Evolutionary conservation across 30 jellyfish, hydroid and myxozoan genomes (phyloP).

Genomic region (Aurelia coerulea): DNA sequence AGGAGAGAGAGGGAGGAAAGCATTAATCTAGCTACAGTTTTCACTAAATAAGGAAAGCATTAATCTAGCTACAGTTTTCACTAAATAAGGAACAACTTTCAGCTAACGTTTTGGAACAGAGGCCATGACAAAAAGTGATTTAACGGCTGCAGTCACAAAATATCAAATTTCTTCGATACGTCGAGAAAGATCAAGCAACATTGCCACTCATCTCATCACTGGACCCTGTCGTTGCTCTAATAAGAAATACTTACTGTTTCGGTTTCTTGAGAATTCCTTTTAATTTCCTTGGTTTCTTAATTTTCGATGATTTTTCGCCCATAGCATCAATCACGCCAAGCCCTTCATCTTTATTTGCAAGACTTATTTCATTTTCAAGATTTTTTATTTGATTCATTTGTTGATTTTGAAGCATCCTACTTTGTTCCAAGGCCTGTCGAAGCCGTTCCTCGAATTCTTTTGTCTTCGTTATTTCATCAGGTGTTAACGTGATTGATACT

Average conservation of each 20-base stretch:
- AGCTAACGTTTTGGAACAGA: no score
- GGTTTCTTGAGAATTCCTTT: slow-evolving; percentile 98
- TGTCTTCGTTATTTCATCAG: slow-evolving; percentile 87
- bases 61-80: no score
- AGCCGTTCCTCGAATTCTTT: slow-evolving; percentile 89
- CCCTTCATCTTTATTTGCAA: slow-evolving; percentile 48
- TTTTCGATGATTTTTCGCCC: slow-evolving; percentile 42
- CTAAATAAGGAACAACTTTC: no score
- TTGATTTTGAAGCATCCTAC: slow-evolving; percentile 75
- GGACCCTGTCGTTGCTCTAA: no score
- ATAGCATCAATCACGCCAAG: slow-evolving; percentile 54
- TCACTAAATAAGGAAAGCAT: no score
- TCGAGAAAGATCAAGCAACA: no score
- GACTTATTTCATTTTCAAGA: slow-evolving; percentile 58
- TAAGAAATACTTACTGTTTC: slow-evolving; percentile 71
- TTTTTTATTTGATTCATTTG: slow-evolving; percentile 81
- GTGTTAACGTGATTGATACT: slow-evolving; percentile 73
- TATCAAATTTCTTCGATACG: no score
- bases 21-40: no score
- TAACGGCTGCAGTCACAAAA: no score
- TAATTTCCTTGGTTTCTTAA: slow-evolving; percentile 66
- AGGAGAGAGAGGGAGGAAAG: no score
- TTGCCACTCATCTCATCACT: no score
- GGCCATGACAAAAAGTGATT: no score
- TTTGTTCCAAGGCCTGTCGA: slow-evolving; percentile 92